Percentiles rank a stretch among this genome's conserved stretches.
Conservation (phyloP, 2,888 invertebrate species). For the Desoria tigrina region DNA sequence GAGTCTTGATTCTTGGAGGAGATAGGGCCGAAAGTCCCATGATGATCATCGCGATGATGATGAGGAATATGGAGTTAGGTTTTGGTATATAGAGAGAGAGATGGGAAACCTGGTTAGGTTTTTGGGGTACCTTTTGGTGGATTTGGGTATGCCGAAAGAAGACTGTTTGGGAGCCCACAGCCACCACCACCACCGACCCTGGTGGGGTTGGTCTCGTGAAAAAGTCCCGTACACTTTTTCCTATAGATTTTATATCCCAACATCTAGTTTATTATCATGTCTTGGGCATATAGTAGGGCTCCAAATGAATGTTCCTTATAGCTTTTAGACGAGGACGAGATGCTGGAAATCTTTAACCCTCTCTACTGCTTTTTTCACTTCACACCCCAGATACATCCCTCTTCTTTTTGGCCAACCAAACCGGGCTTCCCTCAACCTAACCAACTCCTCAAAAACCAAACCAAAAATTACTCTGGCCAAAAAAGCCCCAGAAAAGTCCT, state of each 20-base stretch:
- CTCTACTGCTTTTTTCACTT: slow-evolving; percentile 25
- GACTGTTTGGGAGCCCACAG: slow-evolving; percentile 16
- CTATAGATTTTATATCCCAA: no score
- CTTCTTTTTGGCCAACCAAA: slow-evolving; percentile 39
- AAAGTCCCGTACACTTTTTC: slow-evolving; percentile 12
- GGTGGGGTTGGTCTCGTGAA: slow-evolving; percentile 8
- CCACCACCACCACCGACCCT: background rate
- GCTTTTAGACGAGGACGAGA: background rate
- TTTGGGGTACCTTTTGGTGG: slow-evolving; percentile 18
- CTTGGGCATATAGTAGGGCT: background rate
- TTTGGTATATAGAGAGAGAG: background rate
- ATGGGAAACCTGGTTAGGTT: slow-evolving; percentile 17
- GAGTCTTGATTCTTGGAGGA: no score
- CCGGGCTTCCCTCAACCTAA: slow-evolving; percentile 27
- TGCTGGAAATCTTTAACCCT: background rate
- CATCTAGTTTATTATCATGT: no score
- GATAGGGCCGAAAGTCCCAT: background rate
- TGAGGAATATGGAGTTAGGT: background rate
- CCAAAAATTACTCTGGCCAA: slow-evolving; percentile 45
- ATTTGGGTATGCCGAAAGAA: background rate
- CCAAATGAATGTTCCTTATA: background rate
- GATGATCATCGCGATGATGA: slow-evolving; percentile 8
- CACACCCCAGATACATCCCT: slow-evolving; percentile 51
- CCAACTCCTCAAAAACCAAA: slow-evolving; percentile 21
- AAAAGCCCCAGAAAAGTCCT: background rate